A percentile compares a stretch with the other conserved stretches of the same genome.
Conservation (phyloP, 2,797 vertebrate species). For the Cephalopachus bancanus region DNA sequence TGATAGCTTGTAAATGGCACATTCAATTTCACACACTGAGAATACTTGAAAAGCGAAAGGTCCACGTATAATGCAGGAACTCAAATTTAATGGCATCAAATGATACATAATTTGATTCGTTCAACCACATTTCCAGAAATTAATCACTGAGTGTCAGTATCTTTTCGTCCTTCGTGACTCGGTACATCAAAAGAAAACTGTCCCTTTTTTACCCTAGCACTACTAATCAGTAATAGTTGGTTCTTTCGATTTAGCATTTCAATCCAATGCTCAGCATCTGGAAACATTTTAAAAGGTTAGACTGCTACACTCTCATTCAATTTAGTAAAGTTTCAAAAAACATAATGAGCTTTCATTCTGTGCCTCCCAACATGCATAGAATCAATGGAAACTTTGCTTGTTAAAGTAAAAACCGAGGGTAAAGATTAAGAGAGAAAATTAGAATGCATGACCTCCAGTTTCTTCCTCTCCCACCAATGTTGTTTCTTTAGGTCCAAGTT, state of each 20-base stretch:
- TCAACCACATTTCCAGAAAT: constrained; percentile 80
- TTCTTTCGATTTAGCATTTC: constrained; percentile 77
- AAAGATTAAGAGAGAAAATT: constrained; percentile 34
- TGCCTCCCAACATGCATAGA: constrained; percentile 49
- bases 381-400: constrained; percentile 64
- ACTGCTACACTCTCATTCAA: constrained; percentile 57
- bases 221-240: constrained; percentile 61
- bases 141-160: constrained; percentile 81
- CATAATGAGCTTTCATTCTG: constrained; percentile 51
- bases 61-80: constrained; percentile 73
- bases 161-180: constrained; percentile 63
- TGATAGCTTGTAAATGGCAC: constrained; percentile 81
- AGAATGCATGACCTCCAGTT: not conserved
- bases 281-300: constrained; percentile 81
- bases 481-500: not conserved
- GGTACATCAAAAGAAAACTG: constrained; percentile 72
- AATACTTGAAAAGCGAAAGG: constrained; percentile 77
- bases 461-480: not conserved
- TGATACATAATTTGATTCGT: constrained; percentile 83
- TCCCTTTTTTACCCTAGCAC: constrained; percentile 40
- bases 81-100: constrained; percentile 82
- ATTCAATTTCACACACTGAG: constrained; percentile 77
- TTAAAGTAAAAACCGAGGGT: constrained; percentile 47
- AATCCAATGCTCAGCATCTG: constrained; percentile 66
- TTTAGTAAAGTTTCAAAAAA: constrained; percentile 67